Conservation (phyloP, 2,888 invertebrate genomes). For the Sinohyriopsis cumingii region DNA sequence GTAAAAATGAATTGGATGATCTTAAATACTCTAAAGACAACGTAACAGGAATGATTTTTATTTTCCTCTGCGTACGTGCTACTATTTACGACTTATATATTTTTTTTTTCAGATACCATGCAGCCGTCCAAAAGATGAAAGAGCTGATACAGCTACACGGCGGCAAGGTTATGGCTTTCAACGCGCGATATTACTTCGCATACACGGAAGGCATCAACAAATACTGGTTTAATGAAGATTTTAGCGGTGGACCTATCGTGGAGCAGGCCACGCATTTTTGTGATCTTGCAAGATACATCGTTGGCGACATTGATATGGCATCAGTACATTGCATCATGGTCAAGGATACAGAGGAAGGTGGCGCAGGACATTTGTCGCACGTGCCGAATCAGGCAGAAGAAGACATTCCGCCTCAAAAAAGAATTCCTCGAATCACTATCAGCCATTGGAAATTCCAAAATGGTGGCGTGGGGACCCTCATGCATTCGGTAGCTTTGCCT, state of each 20-base stretch:
- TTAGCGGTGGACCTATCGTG: constrained; percentile 26
- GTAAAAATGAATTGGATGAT: no score
- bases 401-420: constrained; percentile 9
- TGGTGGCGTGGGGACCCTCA: constrained; percentile 19
- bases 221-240: constrained; percentile 21
- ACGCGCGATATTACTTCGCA: constrained; percentile 25
- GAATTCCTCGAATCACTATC: constrained; percentile 22
- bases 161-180: constrained; percentile 26
- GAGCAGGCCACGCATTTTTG: constrained; percentile 29
- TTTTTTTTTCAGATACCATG: constrained; percentile 18
- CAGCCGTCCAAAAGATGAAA: constrained; percentile 23
- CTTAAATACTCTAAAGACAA: no score
- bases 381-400: constrained; percentile 10
- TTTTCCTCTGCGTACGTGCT: no score
- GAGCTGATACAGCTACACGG: constrained; percentile 24
- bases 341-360: constrained; percentile 17
- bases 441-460: constrained; percentile 23
- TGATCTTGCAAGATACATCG: constrained; percentile 20
- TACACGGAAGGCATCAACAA: constrained; percentile 23
- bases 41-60: no score
- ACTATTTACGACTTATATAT: no score
- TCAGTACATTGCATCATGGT: constrained; percentile 17
- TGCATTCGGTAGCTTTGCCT: constrained; percentile 25
- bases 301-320: constrained; percentile 18
- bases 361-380: constrained; percentile 14